phyloP scores from a whole-genome alignment of 2,113 vertebrate genomes.

The Triplophysa tibetana region DNA sequence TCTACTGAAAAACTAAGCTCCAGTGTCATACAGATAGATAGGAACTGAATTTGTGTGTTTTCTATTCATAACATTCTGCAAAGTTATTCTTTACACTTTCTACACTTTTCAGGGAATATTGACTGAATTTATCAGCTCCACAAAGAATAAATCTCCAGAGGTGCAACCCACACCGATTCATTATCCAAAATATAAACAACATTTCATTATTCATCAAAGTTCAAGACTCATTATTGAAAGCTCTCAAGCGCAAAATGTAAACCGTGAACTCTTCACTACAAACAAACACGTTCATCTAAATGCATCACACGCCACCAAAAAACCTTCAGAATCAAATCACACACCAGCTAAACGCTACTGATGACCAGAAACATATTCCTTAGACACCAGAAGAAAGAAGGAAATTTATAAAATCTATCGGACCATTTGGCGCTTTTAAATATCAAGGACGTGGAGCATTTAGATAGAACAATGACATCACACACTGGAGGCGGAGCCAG shows the following conservation, averaged over 20 bases:
- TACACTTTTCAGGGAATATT: slow-evolving; percentile 38
- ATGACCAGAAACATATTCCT: no score
- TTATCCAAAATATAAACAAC: neutral
- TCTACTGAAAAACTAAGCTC: no score
- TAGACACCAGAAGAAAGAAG: no score
- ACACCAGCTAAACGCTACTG: no score
- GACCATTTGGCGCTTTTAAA: no score
- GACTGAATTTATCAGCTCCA: neutral
- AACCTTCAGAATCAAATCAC: slow-evolving; percentile 18
- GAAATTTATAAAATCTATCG: no score
- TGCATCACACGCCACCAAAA: no score
- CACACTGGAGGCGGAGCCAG: neutral
- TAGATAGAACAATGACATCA: neutral
- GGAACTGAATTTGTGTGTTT: no score
- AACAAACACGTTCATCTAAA: neutral
- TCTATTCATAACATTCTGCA: no score
- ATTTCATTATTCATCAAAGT: neutral
- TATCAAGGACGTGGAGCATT: neutral
- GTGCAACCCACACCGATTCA: slow-evolving; percentile 4
- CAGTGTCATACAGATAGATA: no score
- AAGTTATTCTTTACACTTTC: slow-evolving; percentile 40
- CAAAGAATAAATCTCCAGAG: slow-evolving; percentile 5
- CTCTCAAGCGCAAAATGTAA: neutral
- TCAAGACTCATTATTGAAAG: neutral
- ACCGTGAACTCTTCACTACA: neutral